phyloP scores from a whole-genome alignment of 2,113 vertebrate species.

The Salvelinus sp. region DNA sequence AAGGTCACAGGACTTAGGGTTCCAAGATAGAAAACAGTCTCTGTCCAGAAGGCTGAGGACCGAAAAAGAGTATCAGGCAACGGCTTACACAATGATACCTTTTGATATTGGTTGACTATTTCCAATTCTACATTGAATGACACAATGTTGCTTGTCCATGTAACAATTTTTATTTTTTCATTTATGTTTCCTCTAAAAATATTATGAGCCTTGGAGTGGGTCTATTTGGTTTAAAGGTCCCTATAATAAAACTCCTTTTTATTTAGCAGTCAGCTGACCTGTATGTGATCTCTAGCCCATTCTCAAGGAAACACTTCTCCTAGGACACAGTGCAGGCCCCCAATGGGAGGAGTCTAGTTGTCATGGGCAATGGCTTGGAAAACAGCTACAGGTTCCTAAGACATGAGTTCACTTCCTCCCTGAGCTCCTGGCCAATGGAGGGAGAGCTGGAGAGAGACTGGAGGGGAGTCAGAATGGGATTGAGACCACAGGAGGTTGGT shows the following conservation, averaged over 20 bases:
- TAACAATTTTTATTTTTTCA: background rate
- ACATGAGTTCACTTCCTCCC: slow-evolving; percentile 53
- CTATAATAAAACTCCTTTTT: background rate
- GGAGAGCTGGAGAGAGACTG: slow-evolving; percentile 44
- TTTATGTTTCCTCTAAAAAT: no score
- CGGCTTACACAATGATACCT: background rate
- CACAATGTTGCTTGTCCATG: background rate
- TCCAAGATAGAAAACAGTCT: slow-evolving; percentile 48
- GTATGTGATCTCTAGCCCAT: slow-evolving; percentile 55
- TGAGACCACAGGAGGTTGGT: background rate
- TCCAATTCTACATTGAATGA: background rate
- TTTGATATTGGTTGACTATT: background rate
- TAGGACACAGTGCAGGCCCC: slow-evolving; percentile 43
- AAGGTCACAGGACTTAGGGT: slow-evolving; percentile 35
- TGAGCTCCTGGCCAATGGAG: slow-evolving; percentile 41
- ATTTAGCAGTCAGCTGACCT: slow-evolving; percentile 34
- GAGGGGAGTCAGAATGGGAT: background rate
- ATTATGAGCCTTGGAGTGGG: background rate
- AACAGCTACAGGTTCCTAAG: slow-evolving; percentile 49
- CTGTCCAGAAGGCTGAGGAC: slow-evolving; percentile 47
- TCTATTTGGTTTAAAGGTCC: no score
- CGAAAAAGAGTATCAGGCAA: background rate
- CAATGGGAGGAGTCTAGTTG: slow-evolving; percentile 15
- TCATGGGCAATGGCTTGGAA: slow-evolving; percentile 42
- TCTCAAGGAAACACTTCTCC: slow-evolving; percentile 44